These are phyloP conservation scores for Euplexia lucipara DNA, from an alignment of 2,888 invertebrate genomes.

Conservation along the genomic window DNA sequence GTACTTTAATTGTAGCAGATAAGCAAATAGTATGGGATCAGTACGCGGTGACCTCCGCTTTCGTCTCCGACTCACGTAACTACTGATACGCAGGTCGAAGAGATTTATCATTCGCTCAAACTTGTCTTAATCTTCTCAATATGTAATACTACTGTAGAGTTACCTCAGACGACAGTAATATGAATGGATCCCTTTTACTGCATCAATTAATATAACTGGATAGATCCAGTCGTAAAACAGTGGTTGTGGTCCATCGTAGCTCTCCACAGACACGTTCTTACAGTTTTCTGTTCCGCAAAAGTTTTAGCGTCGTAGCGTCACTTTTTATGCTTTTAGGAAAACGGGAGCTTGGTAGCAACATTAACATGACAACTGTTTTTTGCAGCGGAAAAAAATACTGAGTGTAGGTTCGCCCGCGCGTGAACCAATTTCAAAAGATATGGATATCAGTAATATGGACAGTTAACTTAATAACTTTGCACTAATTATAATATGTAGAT, in stretches of 20 bases:
- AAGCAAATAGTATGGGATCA: constrained; percentile 69
- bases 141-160: constrained; percentile 26
- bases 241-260: constrained; percentile 16
- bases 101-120: constrained; percentile 70
- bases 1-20: constrained; percentile 65
- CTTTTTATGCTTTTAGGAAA: constrained; percentile 2
- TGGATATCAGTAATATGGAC: constrained; percentile 25
- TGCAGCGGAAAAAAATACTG: neutral
- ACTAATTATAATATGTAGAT: constrained; percentile 10
- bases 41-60: constrained; percentile 73
- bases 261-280: constrained; percentile 25
- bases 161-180: constrained; percentile 11
- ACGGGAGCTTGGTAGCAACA: neutral
- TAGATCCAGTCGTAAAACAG: neutral
- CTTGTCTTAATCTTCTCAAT: constrained; percentile 42
- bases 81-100: constrained; percentile 71
- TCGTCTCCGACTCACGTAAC: constrained; percentile 67
- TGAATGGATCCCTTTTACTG: neutral
- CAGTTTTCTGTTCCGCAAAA: constrained; percentile 28
- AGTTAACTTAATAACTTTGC: constrained; percentile 10
- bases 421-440: constrained; percentile 25
- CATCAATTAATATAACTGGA: constrained; percentile 22
- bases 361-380: neutral
- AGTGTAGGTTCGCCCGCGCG: neutral
- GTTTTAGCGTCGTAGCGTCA: constrained; percentile 11